Conservation (phyloP, 1,140 invertebrate genomes). For the Drosophila bocki region DNA sequence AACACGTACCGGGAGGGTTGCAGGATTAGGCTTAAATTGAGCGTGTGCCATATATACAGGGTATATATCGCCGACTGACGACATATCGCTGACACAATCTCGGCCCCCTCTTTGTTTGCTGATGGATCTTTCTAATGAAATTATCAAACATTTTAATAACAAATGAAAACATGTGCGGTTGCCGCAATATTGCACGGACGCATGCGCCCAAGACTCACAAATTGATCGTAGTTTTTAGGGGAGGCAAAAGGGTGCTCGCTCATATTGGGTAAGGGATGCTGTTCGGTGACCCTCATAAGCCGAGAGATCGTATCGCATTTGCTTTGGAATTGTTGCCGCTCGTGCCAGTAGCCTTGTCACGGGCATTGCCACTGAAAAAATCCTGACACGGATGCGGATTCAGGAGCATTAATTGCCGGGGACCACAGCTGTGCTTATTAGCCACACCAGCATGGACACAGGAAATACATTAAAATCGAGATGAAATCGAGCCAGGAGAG, state of each 20-base stretch:
- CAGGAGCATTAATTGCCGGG: conserved; percentile 46
- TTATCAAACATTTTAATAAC: conserved; percentile 85
- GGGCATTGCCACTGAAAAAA: conserved; percentile 53
- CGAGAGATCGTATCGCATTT: conserved; percentile 52
- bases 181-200: conserved; percentile 75
- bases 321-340: conserved; percentile 40
- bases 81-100: conserved; percentile 51
- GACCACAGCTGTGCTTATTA: conserved; percentile 56
- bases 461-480: conserved; percentile 5
- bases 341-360: conserved; percentile 69
- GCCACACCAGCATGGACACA: conserved; percentile 57
- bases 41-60: conserved; percentile 62
- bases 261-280: conserved; percentile 36
- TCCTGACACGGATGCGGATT: conserved; percentile 21
- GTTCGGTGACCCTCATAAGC: conserved; percentile 48
- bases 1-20: conserved; percentile 56
- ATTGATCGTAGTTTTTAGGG: conserved; percentile 49
- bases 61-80: neutral
- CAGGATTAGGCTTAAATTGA: conserved; percentile 84
- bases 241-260: conserved; percentile 41
- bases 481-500: neutral
- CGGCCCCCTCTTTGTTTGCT: conserved; percentile 55
- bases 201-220: conserved; percentile 55
- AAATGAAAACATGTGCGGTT: conserved; percentile 85
- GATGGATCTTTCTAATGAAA: conserved; percentile 82